phyloP scores from a whole-genome alignment of 2,113 vertebrate genomes.

The Pluvialis apricaria region DNA sequence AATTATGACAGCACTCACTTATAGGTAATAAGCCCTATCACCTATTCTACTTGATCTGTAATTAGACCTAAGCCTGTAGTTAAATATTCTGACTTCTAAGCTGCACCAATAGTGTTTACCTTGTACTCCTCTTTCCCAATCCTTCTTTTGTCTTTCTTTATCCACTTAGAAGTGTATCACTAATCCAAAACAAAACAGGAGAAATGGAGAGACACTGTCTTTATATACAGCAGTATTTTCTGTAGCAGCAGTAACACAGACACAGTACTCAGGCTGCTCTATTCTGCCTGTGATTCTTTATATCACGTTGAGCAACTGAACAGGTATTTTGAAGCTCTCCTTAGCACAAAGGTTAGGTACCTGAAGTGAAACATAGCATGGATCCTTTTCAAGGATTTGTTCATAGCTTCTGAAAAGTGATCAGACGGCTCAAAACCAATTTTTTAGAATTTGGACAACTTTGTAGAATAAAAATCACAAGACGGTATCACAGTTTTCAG shows the following conservation, averaged over 20 bases:
- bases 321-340: not conserved
- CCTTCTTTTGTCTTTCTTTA: not conserved
- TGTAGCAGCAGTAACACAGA: not conserved
- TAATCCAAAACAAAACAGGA: not conserved
- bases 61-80: not conserved
- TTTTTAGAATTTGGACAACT: not conserved
- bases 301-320: not conserved
- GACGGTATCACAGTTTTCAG: not conserved
- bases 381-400: not conserved
- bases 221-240: not conserved
- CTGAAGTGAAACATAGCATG: not conserved
- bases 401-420: not conserved
- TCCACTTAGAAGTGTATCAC: not conserved
- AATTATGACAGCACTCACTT: not conserved
- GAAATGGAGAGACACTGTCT: not conserved
- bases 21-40: not conserved
- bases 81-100: not conserved
- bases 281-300: not conserved
- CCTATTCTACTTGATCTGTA: not conserved
- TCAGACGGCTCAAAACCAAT: not conserved
- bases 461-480: not conserved
- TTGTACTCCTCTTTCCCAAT: not conserved
- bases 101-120: not conserved
- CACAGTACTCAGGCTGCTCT: not conserved
- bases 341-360: not conserved